phyloP scores from a whole-genome alignment of 2,888 invertebrate genomes.

The Biston stratarius region DNA sequence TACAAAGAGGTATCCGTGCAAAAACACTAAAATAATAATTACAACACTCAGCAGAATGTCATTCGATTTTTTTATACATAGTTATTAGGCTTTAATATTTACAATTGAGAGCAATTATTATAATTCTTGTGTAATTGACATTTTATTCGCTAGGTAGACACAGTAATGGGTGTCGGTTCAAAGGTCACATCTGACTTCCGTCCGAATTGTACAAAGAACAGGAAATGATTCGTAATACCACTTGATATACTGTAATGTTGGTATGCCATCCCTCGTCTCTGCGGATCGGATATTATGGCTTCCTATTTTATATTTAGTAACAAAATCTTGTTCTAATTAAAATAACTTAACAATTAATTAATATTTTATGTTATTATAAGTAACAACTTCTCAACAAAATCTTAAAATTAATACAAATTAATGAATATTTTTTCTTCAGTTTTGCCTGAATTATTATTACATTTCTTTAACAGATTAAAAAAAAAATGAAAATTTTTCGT shows the following conservation, averaged over 20 bases:
- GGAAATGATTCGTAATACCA: constrained; percentile 34
- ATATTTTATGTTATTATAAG: too few relatives aligned
- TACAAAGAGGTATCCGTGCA: neutral
- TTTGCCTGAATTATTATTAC: too few relatives aligned
- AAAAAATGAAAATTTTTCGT: too few relatives aligned
- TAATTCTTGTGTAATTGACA: constrained; percentile 20
- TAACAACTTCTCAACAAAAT: too few relatives aligned
- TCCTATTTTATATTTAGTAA: neutral
- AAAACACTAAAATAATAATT: neutral
- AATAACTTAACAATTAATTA: too few relatives aligned
- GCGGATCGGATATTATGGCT: neutral
- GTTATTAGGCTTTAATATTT: neutral
- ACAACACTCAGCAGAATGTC: constrained; percentile 2
- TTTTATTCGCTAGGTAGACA: constrained; percentile 17
- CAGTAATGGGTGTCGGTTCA: constrained; percentile 15
- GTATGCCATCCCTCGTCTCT: constrained; percentile 1
- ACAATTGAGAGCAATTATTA: constrained; percentile 4
- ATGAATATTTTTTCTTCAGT: too few relatives aligned
- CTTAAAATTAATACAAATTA: too few relatives aligned
- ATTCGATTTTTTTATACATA: neutral
- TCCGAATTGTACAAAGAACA: constrained; percentile 34
- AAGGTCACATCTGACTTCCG: constrained; percentile 42
- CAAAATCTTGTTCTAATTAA: too few relatives aligned
- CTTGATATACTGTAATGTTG: constrained; percentile 14
- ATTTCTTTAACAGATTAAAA: too few relatives aligned